phyloP scores from a whole-genome alignment of 2,888 invertebrate genomes.

The Schizotus pectinicornis region DNA sequence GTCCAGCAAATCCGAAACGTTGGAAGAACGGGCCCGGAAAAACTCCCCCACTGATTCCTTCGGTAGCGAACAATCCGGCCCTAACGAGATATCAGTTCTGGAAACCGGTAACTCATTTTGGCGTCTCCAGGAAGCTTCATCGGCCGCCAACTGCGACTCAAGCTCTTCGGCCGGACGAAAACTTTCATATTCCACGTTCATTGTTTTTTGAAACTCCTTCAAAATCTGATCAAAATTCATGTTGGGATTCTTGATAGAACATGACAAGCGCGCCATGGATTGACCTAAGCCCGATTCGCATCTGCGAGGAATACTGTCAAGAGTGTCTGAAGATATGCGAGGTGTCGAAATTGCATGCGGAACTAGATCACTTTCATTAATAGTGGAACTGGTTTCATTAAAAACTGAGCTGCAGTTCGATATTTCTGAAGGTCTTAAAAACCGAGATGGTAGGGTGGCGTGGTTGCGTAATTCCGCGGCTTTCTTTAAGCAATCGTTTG shows the following conservation, averaged over 20 bases:
- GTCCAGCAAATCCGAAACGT: constrained; percentile 48
- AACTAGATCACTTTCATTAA: constrained; percentile 50
- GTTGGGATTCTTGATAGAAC: background rate
- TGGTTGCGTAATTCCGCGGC: constrained; percentile 14
- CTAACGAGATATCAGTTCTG: constrained; percentile 21
- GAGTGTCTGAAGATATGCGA: constrained; percentile 33
- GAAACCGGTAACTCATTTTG: constrained; percentile 44
- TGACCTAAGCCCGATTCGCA: constrained; percentile 27
- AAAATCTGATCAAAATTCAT: constrained; percentile 38
- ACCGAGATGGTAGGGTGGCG: constrained; percentile 44
- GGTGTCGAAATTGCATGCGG: constrained; percentile 48
- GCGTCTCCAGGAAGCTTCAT: constrained; percentile 58
- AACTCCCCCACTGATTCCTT: constrained; percentile 58
- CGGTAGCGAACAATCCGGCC: constrained; percentile 13
- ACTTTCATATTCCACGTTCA: constrained; percentile 34
- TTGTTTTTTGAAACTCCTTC: constrained; percentile 39
- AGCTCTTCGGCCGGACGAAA: constrained; percentile 54
- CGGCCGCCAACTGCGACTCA: constrained; percentile 53
- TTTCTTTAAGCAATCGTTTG: constrained; percentile 40
- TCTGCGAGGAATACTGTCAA: background rate
- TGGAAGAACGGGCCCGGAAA: constrained; percentile 57
- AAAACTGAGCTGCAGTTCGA: background rate
- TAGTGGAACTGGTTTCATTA: constrained; percentile 42
- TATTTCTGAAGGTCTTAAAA: constrained; percentile 34
- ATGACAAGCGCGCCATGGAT: constrained; percentile 41